These are phyloP conservation scores for Psittacara wagleri DNA, from an alignment of 2,113 vertebrate species.

Conservation along the genomic window DNA sequence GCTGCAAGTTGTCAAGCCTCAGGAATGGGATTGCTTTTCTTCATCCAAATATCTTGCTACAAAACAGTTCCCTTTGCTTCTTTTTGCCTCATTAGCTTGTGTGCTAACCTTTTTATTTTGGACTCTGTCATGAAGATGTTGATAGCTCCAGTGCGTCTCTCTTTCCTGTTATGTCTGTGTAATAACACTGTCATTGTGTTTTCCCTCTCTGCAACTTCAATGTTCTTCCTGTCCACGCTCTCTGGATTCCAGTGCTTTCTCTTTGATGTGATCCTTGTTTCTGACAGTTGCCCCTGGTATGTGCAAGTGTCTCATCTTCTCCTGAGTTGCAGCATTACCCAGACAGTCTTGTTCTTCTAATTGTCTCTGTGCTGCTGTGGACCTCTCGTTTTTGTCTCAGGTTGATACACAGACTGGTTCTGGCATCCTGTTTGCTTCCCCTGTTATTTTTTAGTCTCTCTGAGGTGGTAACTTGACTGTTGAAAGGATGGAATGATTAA, in stretches of 20 bases:
- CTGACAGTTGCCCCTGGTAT: not conserved
- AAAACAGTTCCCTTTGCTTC: constrained; percentile 4
- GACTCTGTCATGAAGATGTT: not conserved
- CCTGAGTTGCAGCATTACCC: not conserved
- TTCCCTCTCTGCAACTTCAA: not conserved
- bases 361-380: not conserved
- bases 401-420: not conserved
- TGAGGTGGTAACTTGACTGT: not conserved
- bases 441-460: not conserved
- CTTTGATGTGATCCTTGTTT: not conserved
- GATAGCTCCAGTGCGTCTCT: not conserved
- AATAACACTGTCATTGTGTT: fast-evolving
- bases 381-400: not conserved
- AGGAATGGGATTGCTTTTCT: not conserved
- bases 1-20: not conserved
- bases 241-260: not conserved
- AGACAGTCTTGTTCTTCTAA: not conserved
- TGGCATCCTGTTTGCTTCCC: not conserved
- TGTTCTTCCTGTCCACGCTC: not conserved
- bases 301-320: not conserved
- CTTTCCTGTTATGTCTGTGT: fast-evolving
- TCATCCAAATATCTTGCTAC: not conserved
- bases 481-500: not conserved
- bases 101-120: constrained; percentile 16
- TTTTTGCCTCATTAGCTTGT: constrained; percentile 35